phyloP scores from a whole-genome alignment of 2,888 invertebrate genomes.

The Orthosia gothica region DNA sequence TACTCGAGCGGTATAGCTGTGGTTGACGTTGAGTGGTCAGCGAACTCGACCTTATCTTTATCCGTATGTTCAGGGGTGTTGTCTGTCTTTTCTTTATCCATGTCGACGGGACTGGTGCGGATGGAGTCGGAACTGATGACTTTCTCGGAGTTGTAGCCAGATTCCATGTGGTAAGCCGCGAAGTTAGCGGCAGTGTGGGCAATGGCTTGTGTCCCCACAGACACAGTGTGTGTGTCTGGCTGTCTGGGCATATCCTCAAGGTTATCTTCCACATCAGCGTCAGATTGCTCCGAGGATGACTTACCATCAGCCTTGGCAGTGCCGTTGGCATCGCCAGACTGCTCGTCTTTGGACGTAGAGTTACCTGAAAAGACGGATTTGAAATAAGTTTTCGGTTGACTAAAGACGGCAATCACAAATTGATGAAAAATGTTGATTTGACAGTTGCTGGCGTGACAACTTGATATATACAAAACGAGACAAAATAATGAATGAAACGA shows the following conservation, averaged over 20 bases:
- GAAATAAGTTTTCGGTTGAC: slow-evolving; percentile 22
- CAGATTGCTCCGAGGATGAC: slow-evolving; percentile 94
- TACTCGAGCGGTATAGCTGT: slow-evolving; percentile 83
- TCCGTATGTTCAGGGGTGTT: slow-evolving; percentile 91
- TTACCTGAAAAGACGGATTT: slow-evolving; percentile 79
- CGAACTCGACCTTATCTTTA: slow-evolving; percentile 91
- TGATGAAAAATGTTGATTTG: slow-evolving; percentile 21
- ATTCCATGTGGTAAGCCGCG: slow-evolving; percentile 91
- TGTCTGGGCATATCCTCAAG: slow-evolving; percentile 90
- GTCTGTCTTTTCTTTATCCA: slow-evolving; percentile 91
- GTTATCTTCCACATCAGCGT: slow-evolving; percentile 96
- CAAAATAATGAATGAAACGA: slow-evolving; percentile 11
- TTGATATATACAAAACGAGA: slow-evolving; percentile 28
- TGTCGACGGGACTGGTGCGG: slow-evolving; percentile 86
- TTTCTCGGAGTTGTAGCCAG: slow-evolving; percentile 93
- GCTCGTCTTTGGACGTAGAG: slow-evolving; percentile 82
- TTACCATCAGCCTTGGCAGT: slow-evolving; percentile 87
- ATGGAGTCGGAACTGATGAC: slow-evolving; percentile 88
- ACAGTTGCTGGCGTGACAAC: slow-evolving; percentile 52
- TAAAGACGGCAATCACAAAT: slow-evolving; percentile 16
- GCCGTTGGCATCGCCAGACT: slow-evolving; percentile 78
- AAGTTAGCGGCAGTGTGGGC: slow-evolving; percentile 88
- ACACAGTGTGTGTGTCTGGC: slow-evolving; percentile 76
- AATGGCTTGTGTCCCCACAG: slow-evolving; percentile 79
- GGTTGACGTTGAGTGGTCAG: slow-evolving; percentile 83